Percentiles rank a stretch among this genome's conserved stretches.
Evolutionary conservation across 2,888 invertebrate species (phyloP).

Genomic region (Geotrupes spiniger): DNA sequence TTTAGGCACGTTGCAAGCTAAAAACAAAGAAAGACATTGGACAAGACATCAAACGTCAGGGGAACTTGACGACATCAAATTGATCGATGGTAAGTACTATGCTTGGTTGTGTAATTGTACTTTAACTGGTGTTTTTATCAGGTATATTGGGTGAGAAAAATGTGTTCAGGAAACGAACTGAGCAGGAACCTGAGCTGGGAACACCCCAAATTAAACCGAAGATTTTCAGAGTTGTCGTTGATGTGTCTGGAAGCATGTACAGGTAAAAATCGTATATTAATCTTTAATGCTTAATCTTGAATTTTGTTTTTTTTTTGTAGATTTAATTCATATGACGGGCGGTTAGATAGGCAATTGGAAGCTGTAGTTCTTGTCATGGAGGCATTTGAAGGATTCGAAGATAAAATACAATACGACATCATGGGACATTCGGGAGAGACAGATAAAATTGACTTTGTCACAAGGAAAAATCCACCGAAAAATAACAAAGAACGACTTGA

Average conservation of each 20-base stretch:
- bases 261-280: conserved; percentile 51
- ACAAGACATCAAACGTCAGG: conserved; percentile 90
- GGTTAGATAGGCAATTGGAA: conserved; percentile 88
- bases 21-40: conserved; percentile 94
- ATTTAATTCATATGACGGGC: conserved; percentile 93
- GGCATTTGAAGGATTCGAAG: conserved; percentile 83
- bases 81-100: conserved; percentile 76
- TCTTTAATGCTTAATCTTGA: background rate
- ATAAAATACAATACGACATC: conserved; percentile 89
- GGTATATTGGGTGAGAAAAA: conserved; percentile 88
- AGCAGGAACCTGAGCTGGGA: conserved; percentile 85
- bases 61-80: conserved; percentile 90
- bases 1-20: conserved; percentile 83
- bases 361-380: conserved; percentile 88
- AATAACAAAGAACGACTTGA: conserved; percentile 87
- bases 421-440: conserved; percentile 94
- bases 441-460: conserved; percentile 67
- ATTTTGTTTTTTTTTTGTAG: conserved; percentile 45
- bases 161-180: conserved; percentile 81
- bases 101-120: background rate
- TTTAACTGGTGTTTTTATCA: conserved; percentile 34
- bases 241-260: conserved; percentile 97
- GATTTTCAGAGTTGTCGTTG: conserved; percentile 78
- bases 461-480: conserved; percentile 69
- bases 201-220: conserved; percentile 87